Base-by-base conservation (phyloP, 2,113 vertebrate genomes). In the Suricata suricatta region DNA sequence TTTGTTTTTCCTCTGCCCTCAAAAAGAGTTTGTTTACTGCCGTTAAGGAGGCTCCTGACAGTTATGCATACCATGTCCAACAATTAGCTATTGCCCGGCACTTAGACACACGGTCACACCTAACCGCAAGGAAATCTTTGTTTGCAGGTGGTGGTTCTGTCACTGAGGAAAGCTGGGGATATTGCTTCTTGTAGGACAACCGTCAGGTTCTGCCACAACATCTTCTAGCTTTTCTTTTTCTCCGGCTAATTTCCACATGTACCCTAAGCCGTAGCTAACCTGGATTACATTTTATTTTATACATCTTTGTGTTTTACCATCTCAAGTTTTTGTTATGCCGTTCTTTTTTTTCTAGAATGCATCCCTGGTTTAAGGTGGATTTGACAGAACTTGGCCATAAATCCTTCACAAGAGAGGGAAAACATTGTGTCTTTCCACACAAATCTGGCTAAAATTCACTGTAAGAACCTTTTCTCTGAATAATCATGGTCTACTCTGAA, bases 401-500 rank as follows among this genome's bases (percentile, higher is more conserved):
- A 60, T 3, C 4, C 44, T 95, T 93, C 7, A 33, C n/a, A 35
- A 77, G 33, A 60, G 9, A 90, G 23, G 50, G 14, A 88, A 86
- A 79, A 16, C 4, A 54, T 60, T 88, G 80, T 35, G 33, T 47
- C 11, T 93, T 92, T 96, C 21, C 68, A 14, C 3, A 90, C 57
- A 94, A 95, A 83, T 60, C 14, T 52, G 84, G 60, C 31, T 64
- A 79, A 81, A 97, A 88, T 84, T 87, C 50, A 76, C 38, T 12
- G 2, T 41, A 88, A 95, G 33, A 83, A 84, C 4, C 47, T 95
- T 87, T 96, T 17, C 15, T 95, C 4, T 80, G n/a, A 96, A 52
- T 90, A 72, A 86, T 96, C 52, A 64, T 10, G 7, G 33, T 79
- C 9, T 9, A 4, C 63, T 41, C 23, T 94, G 47, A 95, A 35